Evolutionary conservation across 2,888 invertebrate genomes (phyloP), one percentile per base, ranked within the genome.

Genomic region (Tubulanus polymorphus): DNA sequence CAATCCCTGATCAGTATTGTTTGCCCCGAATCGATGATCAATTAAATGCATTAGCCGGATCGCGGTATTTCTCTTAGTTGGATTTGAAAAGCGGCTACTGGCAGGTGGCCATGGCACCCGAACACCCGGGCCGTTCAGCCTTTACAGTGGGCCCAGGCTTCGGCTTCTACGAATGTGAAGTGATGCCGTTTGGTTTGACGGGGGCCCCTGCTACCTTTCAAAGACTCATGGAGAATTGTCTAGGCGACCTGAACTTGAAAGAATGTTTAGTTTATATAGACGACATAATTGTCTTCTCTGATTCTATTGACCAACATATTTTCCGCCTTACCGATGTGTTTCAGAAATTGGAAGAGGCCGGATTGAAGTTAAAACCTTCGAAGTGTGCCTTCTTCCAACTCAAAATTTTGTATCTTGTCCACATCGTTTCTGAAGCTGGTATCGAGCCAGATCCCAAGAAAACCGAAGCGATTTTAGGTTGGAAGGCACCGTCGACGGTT

Each of bases 181-280:
- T 62, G 1, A 46, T 71, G 37, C 63, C 66, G 2, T 68, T 70
- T 48, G 71, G 68, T 1, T 49, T 70, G 25, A 48, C 55, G 0
- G 64, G 57, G 2, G 56, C 60, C 20, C 63, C 65, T 0, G 62
- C 67, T 1, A 57, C 61, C 1, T 71, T 70, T 51, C 63, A 70
- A 35, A 37, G 62, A 12, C 28, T 58, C 6, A 56, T 51, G 46
- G 56, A 51, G 29, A 25, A 8, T 3, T 51, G 47, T 25, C 37
- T 51, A 48, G 48, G 32, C 1, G 47, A 55, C 41, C 15, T 47
- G 45, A 15, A 49, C 25, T 15, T 48, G 30, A 29, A 20, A 5
- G 30, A 47, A 8, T 49, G 53, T 30, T 35, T 47, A 2, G 29
- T 53, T 27, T 53, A 30, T 20, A n/a, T 53, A 23, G 53, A 53